Base-by-base conservation (phyloP, 2,888 invertebrate genomes). In the Sarcophaga subvicina region DNA sequence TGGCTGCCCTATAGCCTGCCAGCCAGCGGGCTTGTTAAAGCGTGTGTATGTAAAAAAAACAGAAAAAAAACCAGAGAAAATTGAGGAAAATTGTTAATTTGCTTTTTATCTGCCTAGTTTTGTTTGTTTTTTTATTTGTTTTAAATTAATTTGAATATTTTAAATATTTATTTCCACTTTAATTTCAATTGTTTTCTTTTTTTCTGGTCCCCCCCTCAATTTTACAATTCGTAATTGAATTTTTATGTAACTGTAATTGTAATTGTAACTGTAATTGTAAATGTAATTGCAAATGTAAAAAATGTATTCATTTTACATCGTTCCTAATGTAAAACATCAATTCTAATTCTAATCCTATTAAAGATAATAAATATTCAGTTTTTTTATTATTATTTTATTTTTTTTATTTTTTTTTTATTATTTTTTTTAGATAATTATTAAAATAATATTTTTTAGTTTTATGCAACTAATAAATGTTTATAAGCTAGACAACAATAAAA, bases 41-140 rank as follows among this genome's bases (percentile, higher is more conserved):
- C 8, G 37, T 84, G 84, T 84, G 84, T 37, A 85, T 85, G 75
- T 79, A 72, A 80, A 72, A 77, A 82, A n/a, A 62, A 69, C 20
- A n/a, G 27, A 49, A 47, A 27, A 6, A 37, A 37, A 37, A 37
- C 2, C 37, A 37, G 0, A 2, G 37, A 37, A 71, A 72, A 27
- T 22, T 25, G 60, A 54, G 17, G 22, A 63, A 78, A 72, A 63
- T 73, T 72, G 22, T 69, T 73, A 49, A 78, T 78, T 80, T 59
- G 62, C 63, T 69, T 78, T 76, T 62, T 62, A 72, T 73, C n/a
- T 54, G 22, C 37, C 2, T 37, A 37, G 37, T 79, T 5, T 60
- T 59, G 20, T 59, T 67, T 67, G 12, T 22, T 14, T 49, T 5
- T 54, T 67, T 27, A 59, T 47, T 66, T 72, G 11, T 72, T 67